Conservation (phyloP, 2,888 invertebrate genomes). For the Saturnia pavonia region DNA sequence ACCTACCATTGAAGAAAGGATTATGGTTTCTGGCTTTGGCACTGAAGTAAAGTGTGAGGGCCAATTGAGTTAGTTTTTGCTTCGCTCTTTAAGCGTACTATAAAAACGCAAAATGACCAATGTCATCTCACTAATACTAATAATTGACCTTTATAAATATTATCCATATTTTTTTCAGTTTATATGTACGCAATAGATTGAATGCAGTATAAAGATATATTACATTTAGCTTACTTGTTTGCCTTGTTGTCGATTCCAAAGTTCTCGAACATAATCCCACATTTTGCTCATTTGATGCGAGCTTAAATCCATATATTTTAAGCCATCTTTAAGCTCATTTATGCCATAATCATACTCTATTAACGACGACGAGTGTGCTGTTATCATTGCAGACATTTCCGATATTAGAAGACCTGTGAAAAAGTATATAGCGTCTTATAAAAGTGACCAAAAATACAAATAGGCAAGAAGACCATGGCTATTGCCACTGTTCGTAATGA, state of each 20-base stretch:
- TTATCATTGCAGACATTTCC: slow-evolving; percentile 78
- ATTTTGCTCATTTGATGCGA: slow-evolving; percentile 78
- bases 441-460: not conserved
- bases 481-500: not conserved
- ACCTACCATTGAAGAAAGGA: no score
- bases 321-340: slow-evolving; percentile 74
- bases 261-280: slow-evolving; percentile 77
- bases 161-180: no score
- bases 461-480: not conserved
- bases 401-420: slow-evolving; percentile 74
- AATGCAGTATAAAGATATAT: not conserved
- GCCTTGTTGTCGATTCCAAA: slow-evolving; percentile 79
- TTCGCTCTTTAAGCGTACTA: not conserved
- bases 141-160: not conserved
- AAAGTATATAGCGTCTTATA: slow-evolving; percentile 14
- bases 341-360: slow-evolving; percentile 78
- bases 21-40: not conserved
- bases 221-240: slow-evolving; percentile 57
- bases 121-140: no score
- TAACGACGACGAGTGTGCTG: slow-evolving; percentile 74
- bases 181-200: no score
- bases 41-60: no score
- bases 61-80: no score
- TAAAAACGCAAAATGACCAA: not conserved
- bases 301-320: slow-evolving; percentile 73